Evolutionary conservation across 1,140 invertebrate genomes (phyloP).

Genomic region (Temnothorax curvispinosus): DNA sequence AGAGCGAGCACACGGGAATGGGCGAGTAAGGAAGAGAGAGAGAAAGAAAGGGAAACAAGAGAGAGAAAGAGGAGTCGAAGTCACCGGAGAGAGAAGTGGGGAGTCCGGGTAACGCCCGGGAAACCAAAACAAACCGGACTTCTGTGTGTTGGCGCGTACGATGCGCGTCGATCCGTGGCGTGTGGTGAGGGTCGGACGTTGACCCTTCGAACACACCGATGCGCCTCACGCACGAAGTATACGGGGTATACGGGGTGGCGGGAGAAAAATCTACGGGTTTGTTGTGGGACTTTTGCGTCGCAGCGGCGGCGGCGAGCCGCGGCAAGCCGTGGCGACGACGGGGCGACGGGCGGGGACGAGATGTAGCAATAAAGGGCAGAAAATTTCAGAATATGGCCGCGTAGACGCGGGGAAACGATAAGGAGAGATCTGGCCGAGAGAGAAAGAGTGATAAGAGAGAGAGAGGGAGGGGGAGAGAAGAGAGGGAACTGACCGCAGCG

Average conservation of each 20-base stretch:
- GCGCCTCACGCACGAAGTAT: constrained; percentile 75
- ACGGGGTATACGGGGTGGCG: constrained; percentile 73
- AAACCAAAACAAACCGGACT: constrained; percentile 85
- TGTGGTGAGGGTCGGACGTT: constrained; percentile 86
- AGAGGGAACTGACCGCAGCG: constrained; percentile 50
- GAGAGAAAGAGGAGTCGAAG: constrained; percentile 60
- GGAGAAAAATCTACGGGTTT: constrained; percentile 74
- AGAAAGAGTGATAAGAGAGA: background rate
- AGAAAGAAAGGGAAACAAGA: background rate
- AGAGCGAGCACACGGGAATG: background rate
- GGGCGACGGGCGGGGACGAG: background rate
- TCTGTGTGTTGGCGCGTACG: constrained; percentile 80
- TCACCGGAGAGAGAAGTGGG: constrained; percentile 57
- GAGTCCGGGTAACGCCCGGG: constrained; percentile 84
- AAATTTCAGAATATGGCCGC: constrained; percentile 54
- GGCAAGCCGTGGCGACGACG: background rate
- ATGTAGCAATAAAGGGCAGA: constrained; percentile 50
- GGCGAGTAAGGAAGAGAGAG: constrained; percentile 4
- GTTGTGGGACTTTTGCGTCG: constrained; percentile 60
- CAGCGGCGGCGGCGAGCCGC: background rate
- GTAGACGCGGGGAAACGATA: constrained; percentile 28
- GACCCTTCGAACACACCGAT: constrained; percentile 83
- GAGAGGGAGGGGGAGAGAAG: constrained; percentile 14
- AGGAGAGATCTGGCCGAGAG: constrained; percentile 8
- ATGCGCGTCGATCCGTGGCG: constrained; percentile 79